phyloP scores from a whole-genome alignment of 2,888 invertebrate genomes.

The Drosophila macrothrix region DNA sequence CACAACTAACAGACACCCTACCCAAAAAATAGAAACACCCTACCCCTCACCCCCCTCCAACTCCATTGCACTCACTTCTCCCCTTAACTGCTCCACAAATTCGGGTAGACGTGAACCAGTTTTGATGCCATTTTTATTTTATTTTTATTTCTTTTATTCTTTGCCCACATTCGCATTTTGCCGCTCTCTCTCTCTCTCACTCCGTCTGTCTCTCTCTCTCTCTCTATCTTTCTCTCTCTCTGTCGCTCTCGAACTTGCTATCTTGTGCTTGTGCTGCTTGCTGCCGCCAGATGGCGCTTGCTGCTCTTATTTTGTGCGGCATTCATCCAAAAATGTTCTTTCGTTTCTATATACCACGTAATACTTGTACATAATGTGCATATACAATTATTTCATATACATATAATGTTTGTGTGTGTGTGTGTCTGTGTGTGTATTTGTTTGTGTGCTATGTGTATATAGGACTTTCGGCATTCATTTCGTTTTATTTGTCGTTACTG shows the following conservation, averaged over 20 bases:
- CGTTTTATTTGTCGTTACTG: slow-evolving; percentile 73
- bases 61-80: background rate
- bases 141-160: slow-evolving; percentile 47
- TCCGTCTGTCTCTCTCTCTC: slow-evolving; percentile 4
- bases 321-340: slow-evolving; percentile 49
- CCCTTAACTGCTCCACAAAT: slow-evolving; percentile 36
- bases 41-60: slow-evolving; percentile 4
- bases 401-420: slow-evolving; percentile 1
- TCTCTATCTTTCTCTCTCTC: slow-evolving; percentile 2
- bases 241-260: background rate
- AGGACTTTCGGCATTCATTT: slow-evolving; percentile 72
- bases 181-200: background rate
- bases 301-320: slow-evolving; percentile 47
- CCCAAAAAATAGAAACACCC: background rate
- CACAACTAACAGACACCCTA: slow-evolving; percentile 33
- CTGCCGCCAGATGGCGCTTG: slow-evolving; percentile 66
- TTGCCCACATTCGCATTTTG: slow-evolving; percentile 42
- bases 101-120: slow-evolving; percentile 74
- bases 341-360: slow-evolving; percentile 22
- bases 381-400: background rate
- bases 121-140: slow-evolving; percentile 49
- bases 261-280: slow-evolving; percentile 37
- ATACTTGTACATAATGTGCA: slow-evolving; percentile 12
- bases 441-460: slow-evolving; percentile 31
- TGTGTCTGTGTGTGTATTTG: slow-evolving; percentile 23